Percentiles rank a stretch among this genome's conserved stretches.
Conservation (phyloP, 2,113 vertebrate species). For the Malurus elegans region DNA sequence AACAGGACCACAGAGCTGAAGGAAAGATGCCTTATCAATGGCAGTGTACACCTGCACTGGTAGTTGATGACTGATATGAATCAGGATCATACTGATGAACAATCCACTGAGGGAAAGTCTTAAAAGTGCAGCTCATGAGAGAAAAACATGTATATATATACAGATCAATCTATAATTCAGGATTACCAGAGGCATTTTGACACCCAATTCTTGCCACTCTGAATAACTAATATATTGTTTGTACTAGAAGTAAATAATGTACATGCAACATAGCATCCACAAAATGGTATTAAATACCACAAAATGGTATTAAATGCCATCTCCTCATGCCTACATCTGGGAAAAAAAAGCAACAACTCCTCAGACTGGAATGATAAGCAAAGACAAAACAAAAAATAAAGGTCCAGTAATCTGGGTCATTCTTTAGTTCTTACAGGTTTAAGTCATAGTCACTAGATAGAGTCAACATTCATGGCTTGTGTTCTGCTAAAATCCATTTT, state of each 20-base stretch:
- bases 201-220: background rate
- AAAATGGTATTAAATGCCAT: background rate
- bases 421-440: background rate
- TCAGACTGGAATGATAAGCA: background rate
- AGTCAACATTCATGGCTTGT: background rate
- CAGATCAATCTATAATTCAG: constrained; percentile 19
- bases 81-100: background rate
- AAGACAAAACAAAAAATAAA: background rate
- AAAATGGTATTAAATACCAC: background rate
- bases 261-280: background rate
- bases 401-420: background rate
- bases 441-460: background rate
- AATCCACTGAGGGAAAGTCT: background rate
- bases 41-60: background rate
- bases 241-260: background rate
- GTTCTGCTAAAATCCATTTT: background rate
- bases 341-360: background rate
- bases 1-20: background rate
- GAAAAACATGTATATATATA: background rate
- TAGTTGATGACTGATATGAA: background rate
- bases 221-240: constrained; percentile 32
- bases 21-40: background rate
- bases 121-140: background rate
- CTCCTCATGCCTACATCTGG: background rate
- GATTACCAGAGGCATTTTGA: background rate